Evolutionary conservation across 1,140 invertebrate genomes (phyloP).

Genomic region (Drosophila kikkawai): DNA sequence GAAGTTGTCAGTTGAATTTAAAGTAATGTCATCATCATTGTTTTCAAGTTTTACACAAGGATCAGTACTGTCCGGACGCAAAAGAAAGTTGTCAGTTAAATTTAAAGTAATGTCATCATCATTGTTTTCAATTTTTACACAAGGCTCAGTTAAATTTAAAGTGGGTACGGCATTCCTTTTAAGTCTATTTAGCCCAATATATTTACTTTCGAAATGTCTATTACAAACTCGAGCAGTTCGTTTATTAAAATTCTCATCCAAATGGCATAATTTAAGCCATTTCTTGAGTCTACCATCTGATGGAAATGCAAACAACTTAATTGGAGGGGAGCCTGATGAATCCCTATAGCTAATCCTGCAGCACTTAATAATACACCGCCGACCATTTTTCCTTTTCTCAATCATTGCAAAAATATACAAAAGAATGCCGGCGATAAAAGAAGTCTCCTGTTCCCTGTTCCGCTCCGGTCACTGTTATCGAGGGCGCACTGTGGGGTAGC

Average conservation of each 20-base stretch:
- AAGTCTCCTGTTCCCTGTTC: slow-evolving; percentile 44
- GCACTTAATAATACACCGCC: not conserved
- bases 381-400: not conserved
- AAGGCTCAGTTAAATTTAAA: not conserved
- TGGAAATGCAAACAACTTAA: not conserved
- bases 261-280: not conserved
- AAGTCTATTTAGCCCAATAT: slow-evolving; percentile 3
- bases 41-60: no score
- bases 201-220: slow-evolving; percentile 10
- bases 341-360: not conserved
- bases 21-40: not conserved
- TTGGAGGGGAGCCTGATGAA: not conserved
- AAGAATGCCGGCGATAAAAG: slow-evolving; percentile 29
- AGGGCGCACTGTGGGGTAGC: slow-evolving; percentile 60
- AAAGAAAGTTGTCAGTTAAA: no score
- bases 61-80: no score
- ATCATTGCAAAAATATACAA: not conserved
- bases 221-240: slow-evolving; percentile 2
- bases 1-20: not conserved
- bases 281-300: not conserved
- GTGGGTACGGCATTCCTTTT: not conserved
- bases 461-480: slow-evolving; percentile 42
- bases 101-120: no score
- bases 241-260: slow-evolving; percentile 2
- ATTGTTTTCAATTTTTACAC: no score